phyloP scores from a whole-genome alignment of 2,113 vertebrate genomes.

The Cynopterus brachyotis region DNA sequence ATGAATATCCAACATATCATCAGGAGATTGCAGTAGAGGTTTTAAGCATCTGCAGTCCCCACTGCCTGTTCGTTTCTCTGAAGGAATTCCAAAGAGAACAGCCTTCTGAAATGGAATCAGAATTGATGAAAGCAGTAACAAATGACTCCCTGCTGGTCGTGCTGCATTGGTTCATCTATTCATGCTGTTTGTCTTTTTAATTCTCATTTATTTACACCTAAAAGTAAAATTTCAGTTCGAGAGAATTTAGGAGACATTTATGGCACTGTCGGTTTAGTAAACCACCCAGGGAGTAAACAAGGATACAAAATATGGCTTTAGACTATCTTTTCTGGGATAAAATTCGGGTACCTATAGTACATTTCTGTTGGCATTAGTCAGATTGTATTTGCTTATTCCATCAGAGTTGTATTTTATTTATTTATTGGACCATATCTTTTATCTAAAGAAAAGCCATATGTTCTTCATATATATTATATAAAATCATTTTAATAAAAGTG shows the following conservation, averaged over 20 bases:
- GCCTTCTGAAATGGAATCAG: conserved; percentile 40
- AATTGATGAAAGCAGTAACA: conserved; percentile 55
- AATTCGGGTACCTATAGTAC: neutral
- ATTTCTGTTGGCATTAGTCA: neutral
- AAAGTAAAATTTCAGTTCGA: conserved; percentile 60
- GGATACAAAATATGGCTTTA: neutral
- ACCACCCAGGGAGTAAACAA: conserved; percentile 6
- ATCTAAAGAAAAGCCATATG: neutral
- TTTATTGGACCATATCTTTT: neutral
- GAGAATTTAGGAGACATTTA: conserved; percentile 41
- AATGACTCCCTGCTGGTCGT: neutral
- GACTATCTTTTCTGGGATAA: neutral
- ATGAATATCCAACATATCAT: conserved; percentile 69
- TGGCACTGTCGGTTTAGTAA: neutral
- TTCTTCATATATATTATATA: neutral
- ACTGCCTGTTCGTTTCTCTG: conserved; percentile 71
- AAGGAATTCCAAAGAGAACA: conserved; percentile 72
- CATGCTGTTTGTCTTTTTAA: conserved; percentile 48
- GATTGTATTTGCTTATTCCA: neutral
- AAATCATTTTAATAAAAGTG: conserved; percentile 3
- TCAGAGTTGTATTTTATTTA: neutral
- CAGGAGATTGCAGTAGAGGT: conserved; percentile 34
- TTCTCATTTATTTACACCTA: conserved; percentile 63
- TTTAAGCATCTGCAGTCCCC: conserved; percentile 1
- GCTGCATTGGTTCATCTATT: conserved; percentile 12